Evolutionary conservation across 2,113 vertebrate species (phyloP).

Genomic region (Zosterops borbonicus): DNA sequence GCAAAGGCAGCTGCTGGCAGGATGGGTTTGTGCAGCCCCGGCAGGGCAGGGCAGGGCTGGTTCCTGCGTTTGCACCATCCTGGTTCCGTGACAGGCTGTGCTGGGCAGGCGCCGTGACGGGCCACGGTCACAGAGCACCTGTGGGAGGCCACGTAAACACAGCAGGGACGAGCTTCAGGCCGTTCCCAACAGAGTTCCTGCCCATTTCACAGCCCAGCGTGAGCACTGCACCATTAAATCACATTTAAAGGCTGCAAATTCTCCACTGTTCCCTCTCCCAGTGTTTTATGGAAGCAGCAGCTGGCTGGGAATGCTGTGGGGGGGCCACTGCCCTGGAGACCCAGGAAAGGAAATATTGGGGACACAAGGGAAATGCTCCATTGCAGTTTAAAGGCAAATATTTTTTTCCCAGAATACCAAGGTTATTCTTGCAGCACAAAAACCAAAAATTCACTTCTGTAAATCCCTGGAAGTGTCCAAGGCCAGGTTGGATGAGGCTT

Average conservation of each 20-base stretch:
- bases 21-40: background rate
- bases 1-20: background rate
- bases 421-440: background rate
- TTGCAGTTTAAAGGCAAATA: background rate
- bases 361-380: background rate
- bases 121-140: background rate
- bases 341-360: background rate
- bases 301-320: background rate
- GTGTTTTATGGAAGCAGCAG: accelerated
- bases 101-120: background rate
- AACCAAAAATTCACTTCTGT: background rate
- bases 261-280: background rate
- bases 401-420: background rate
- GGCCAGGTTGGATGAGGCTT: background rate
- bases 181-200: background rate
- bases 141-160: background rate
- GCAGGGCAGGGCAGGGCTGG: background rate
- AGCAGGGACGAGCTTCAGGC: background rate
- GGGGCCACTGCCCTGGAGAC: background rate
- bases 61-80: background rate
- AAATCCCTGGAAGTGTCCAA: background rate
- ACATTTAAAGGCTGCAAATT: background rate
- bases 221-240: background rate
- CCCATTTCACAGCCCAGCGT: background rate
- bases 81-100: background rate